Evolutionary conservation across 1,140 invertebrate species (phyloP), one percentile per base, ranked within the genome.

Genomic region (Capitella teleta): DNA sequence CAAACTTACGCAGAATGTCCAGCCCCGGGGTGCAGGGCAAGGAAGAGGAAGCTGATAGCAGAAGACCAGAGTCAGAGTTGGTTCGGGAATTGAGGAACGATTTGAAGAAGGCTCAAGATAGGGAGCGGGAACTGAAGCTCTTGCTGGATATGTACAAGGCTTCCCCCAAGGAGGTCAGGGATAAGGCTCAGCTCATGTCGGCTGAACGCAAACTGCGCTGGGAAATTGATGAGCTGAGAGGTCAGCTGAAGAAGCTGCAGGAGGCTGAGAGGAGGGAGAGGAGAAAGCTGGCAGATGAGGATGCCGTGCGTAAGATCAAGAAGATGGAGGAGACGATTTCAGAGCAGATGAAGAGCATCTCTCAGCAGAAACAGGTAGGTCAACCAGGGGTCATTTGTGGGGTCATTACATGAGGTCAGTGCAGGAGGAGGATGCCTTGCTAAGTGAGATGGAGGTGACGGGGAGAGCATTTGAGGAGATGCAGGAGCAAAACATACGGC

Each of bases 381-480:
- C 28, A 37, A 19, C 3, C 38, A 38, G 1, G 1, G 36, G 5
- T 16, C 38, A 10, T 24, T 12, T 3, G 2, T 16, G 16, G 5
- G 38, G 6, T 10, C 19, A 40, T n/a, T n/a, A n/a, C n/a, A n/a
- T n/a, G n/a, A n/a, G n/a, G n/a, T n/a, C n/a, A n/a, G n/a, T n/a
- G n/a, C 56, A 89, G 82, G 92, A 97, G 69, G 95, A 98, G 72
- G 94, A 98, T 68, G 91, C 92, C 1, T 73, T 99, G 45, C 74
- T 98, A 3, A 96, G 92, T 65, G 96, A 99, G 72, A 96, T 98
- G 88, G 96, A 99, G 70, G 91, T 97, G 1, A 99, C 93, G 0
- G 94, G 94, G 0, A 92, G 96, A 73, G 95, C 95, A 0, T 98
- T 96, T 68, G 94, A 98, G 73, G 93, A 98, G 63, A 96, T 98